Conservation (phyloP, 2,888 invertebrate genomes). For the Podabrus alpinus region DNA sequence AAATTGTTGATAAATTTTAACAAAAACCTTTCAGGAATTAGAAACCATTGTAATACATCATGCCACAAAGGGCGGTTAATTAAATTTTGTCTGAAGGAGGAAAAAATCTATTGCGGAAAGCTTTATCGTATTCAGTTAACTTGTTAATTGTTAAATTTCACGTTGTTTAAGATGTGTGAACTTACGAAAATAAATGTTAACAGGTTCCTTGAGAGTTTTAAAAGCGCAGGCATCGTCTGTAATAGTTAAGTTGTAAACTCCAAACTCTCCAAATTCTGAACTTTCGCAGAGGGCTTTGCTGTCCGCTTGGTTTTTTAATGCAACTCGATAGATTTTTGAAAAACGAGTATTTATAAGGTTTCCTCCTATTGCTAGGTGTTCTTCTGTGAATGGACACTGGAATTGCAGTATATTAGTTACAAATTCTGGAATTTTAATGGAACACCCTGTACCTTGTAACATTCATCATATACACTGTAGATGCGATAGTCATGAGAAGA, state of each 20-base stretch:
- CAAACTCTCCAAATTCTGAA: slow-evolving; percentile 70
- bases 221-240: slow-evolving; percentile 61
- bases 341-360: slow-evolving; percentile 25
- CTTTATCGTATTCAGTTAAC: too few relatives aligned
- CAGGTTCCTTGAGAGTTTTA: slow-evolving; percentile 64
- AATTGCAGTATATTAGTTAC: slow-evolving; percentile 17
- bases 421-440: neutral
- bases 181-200: slow-evolving; percentile 74
- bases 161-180: slow-evolving; percentile 37
- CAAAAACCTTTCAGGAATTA: too few relatives aligned
- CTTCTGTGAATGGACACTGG: slow-evolving; percentile 38
- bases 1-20: too few relatives aligned
- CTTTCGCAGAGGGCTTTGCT: slow-evolving; percentile 62
- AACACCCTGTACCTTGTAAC: slow-evolving; percentile 62
- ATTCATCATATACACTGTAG: slow-evolving; percentile 72
- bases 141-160: too few relatives aligned
- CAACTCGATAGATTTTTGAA: slow-evolving; percentile 27
- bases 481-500: slow-evolving; percentile 57
- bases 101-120: too few relatives aligned
- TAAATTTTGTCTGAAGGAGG: too few relatives aligned
- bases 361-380: slow-evolving; percentile 3
- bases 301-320: slow-evolving; percentile 16
- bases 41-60: too few relatives aligned
- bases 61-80: too few relatives aligned
- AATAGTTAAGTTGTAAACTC: slow-evolving; percentile 69